Conservation (phyloP, 2,113 vertebrate species). For the Sarotherodon lohbergeri region DNA sequence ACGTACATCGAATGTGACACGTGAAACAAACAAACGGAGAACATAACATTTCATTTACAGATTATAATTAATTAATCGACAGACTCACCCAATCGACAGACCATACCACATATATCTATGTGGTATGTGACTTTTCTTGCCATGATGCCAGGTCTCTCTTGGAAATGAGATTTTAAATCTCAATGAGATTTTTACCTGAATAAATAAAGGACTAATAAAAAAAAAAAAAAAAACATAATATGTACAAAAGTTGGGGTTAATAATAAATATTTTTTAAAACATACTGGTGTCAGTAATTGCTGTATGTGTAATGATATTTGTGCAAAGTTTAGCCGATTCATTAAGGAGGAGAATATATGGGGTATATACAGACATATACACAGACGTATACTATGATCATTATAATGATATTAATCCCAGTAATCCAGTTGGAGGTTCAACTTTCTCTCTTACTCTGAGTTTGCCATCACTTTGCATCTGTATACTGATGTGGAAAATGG, state of each 20-base stretch:
- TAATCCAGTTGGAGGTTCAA: background rate
- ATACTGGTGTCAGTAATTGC: background rate
- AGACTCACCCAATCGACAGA: no score
- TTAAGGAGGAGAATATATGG: background rate
- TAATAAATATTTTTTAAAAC: fast-evolving
- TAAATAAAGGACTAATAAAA: no score
- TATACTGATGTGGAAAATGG: background rate
- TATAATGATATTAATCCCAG: background rate
- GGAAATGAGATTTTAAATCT: no score
- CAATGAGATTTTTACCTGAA: no score
- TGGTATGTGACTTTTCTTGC: no score
- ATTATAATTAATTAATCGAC: background rate
- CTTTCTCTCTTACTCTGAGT: background rate
- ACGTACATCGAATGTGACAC: background rate
- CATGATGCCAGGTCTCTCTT: no score
- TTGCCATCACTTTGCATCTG: background rate
- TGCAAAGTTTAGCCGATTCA: background rate
- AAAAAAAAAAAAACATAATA: no score
- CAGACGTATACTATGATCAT: background rate
- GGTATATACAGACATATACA: background rate
- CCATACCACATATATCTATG: no score
- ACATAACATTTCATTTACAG: background rate
- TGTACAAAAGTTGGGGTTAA: background rate
- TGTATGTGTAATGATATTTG: background rate
- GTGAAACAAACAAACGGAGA: background rate